phyloP scores from a whole-genome alignment of 2,888 invertebrate species.

The Amblyjoppa fuscipennis region DNA sequence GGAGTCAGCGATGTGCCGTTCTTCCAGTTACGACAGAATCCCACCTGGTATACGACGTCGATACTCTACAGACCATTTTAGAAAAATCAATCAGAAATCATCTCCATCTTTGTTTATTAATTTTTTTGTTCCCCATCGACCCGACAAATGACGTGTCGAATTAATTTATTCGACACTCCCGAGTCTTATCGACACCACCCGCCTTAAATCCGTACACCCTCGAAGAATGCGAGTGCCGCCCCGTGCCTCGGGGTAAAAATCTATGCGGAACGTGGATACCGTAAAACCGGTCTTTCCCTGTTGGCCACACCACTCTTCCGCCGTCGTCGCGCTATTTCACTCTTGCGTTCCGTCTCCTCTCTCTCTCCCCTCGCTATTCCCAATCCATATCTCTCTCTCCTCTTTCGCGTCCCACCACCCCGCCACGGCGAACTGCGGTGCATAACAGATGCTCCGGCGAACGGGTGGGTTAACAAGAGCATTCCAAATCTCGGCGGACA shows the following conservation, averaged over 20 bases:
- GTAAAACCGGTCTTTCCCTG: constrained; percentile 69
- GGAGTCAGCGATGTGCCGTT: too few species aligned
- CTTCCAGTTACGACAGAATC: too few species aligned
- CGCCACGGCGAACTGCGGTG: background rate
- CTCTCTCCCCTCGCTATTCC: constrained; percentile 35
- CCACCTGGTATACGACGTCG: too few species aligned
- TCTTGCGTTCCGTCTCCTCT: constrained; percentile 30
- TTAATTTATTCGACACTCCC: constrained; percentile 19
- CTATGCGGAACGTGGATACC: constrained; percentile 69
- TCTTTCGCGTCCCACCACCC: background rate
- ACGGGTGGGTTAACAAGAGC: constrained; percentile 17
- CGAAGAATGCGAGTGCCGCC: constrained; percentile 63
- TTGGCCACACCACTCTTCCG: constrained; percentile 25
- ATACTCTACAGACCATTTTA: too few species aligned
- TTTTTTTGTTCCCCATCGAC: too few species aligned
- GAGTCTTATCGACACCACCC: background rate
- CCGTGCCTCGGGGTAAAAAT: constrained; percentile 60
- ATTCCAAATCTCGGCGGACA: constrained; percentile 10
- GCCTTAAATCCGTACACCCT: constrained; percentile 41
- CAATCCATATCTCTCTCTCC: constrained; percentile 19
- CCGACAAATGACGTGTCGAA: too few species aligned
- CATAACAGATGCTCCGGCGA: background rate
- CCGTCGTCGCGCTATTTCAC: constrained; percentile 15
- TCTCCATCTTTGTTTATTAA: too few species aligned
- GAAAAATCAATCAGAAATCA: too few species aligned